Percentiles rank a stretch among this genome's conserved stretches.
Conservation (phyloP, 1,140 invertebrate species). For the Ectropis grisescens region DNA sequence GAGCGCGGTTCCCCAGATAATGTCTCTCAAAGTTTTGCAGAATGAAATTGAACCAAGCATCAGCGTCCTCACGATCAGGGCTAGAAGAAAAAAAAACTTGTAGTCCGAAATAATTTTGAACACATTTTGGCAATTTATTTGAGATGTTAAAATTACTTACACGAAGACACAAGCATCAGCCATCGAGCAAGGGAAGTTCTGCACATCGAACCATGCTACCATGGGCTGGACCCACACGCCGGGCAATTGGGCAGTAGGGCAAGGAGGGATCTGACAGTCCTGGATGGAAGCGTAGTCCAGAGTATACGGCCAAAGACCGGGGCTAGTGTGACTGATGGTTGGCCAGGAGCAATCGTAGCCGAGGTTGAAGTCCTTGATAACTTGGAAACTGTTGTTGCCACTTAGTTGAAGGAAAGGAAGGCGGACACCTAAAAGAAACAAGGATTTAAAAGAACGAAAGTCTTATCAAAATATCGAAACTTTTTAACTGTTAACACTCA, state of each 20-base stretch:
- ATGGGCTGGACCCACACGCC: slow-evolving; percentile 77
- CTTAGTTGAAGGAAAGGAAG: slow-evolving; percentile 78
- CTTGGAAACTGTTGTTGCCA: slow-evolving; percentile 72
- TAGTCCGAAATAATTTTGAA: too few relatives aligned
- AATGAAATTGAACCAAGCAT: slow-evolving; percentile 65
- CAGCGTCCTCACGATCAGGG: slow-evolving; percentile 46
- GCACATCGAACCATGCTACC: slow-evolving; percentile 70
- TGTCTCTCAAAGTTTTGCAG: slow-evolving; percentile 68
- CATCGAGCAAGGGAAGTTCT: slow-evolving; percentile 71
- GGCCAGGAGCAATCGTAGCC: slow-evolving; percentile 77
- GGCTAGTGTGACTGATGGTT: slow-evolving; percentile 66
- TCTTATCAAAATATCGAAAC: too few relatives aligned
- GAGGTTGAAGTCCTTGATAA: slow-evolving; percentile 61
- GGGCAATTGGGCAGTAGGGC: slow-evolving; percentile 74
- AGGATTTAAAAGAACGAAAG: too few relatives aligned
- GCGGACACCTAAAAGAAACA: slow-evolving; percentile 71
- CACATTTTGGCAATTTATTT: too few relatives aligned
- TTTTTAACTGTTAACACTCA: too few relatives aligned
- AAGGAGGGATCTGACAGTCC: slow-evolving; percentile 76
- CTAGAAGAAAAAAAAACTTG: slow-evolving; percentile 26
- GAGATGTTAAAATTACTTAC: slow-evolving; percentile 34
- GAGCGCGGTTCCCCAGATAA: slow-evolving; percentile 72
- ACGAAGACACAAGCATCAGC: slow-evolving; percentile 72
- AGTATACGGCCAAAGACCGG: slow-evolving; percentile 80
- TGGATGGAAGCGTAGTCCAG: slow-evolving; percentile 74